A percentile compares a stretch with the other conserved stretches of the same genome.
phyloP scores from a whole-genome alignment of 2,888 invertebrate genomes.

The Syrista parreyssii region DNA sequence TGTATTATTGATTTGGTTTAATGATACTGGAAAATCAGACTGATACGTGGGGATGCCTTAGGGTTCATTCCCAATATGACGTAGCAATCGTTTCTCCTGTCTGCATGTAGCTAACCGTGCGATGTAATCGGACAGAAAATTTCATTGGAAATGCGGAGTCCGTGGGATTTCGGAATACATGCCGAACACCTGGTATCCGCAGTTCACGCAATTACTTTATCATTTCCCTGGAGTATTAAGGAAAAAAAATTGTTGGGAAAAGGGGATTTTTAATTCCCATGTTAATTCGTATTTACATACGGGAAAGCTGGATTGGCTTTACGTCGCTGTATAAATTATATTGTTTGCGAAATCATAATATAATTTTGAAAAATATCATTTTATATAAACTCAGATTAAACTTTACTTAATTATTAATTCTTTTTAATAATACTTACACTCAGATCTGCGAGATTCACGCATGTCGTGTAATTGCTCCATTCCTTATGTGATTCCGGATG shows the following conservation, averaged over 20 bases:
- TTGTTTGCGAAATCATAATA: neutral
- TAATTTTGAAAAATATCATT: neutral
- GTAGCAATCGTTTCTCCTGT: neutral
- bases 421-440: constrained; percentile 68
- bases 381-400: neutral
- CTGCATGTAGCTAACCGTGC: neutral
- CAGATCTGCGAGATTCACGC: constrained; percentile 79
- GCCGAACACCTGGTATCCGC: neutral
- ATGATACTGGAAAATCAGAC: neutral
- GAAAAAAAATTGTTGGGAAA: neutral
- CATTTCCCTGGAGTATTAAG: neutral
- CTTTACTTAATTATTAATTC: neutral
- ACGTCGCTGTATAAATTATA: neutral
- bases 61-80: neutral
- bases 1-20: neutral
- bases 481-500: constrained; percentile 80
- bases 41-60: neutral
- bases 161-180: neutral
- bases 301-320: neutral
- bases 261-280: neutral
- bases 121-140: neutral
- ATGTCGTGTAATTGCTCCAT: constrained; percentile 94
- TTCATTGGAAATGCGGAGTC: neutral
- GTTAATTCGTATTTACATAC: neutral
- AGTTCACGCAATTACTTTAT: neutral